Base-by-base conservation (phyloP, 2,888 invertebrate species). In the Hipparchia semele region DNA sequence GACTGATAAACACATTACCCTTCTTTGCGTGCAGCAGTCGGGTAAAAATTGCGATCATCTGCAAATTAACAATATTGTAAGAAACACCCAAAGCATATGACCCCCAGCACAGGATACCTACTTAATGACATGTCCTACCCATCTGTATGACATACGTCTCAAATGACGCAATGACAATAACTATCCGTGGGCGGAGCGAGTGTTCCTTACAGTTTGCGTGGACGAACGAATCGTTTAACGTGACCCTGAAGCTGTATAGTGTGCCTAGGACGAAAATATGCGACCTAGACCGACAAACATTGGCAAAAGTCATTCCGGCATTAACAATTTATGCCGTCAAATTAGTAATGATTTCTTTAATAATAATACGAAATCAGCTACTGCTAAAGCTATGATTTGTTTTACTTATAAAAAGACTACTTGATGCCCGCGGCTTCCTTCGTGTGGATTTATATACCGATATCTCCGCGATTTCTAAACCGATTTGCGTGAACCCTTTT, bases 111-210 rank as follows among this genome's bases (percentile, higher is more conserved):
- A 39, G 39, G 39, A 39, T 39, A 39, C 23, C 1, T 23, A 23
- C 23, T 23, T 23, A 23, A 23, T 39, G 7, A n/a, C 33, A 67
- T 33, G 39, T 68, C n/a, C 64, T 49, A 9, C 64, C 68, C 71
- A 74, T 71, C 65, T 71, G 74, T 51, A 46, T 51, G 71, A 71
- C 69, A 74, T 45, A 61, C 65, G 71, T 12, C 33, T 65, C 65
- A 45, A 64, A 72, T 75, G 72, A 75, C 72, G 75, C 70, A 72
- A 75, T 54, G 9, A 5, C 45, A 23, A 54, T 62, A 68, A 67
- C 61, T 59, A 54, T 51, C 68, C 53, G 76, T 75, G 76, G 76
- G 76, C 70, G 62, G 75, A 73, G 13, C 46, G 53, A 70, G 61
- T 68, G 75, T 70, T 76, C 73, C 73, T 75, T 70, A 68, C 49